Base-by-base conservation (phyloP, 1,140 invertebrate genomes). In the Penaeus indicus region DNA sequence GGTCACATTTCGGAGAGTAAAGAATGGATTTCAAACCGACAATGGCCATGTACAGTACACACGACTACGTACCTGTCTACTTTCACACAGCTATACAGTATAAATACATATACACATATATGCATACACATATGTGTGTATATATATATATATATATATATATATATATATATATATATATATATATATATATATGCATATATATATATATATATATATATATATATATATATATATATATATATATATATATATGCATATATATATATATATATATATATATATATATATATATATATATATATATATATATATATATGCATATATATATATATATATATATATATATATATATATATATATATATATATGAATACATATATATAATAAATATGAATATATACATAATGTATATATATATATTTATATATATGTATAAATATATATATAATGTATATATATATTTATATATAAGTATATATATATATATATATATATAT, bases 251-350 rank as follows among this genome's bases (percentile, higher is more conserved):
- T n/a, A 54, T 62, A n/a, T 38, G 22, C 13, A 22, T 25, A 27
- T 64, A 25, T 62, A 82, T 61, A 61, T 64, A 82, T 78, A 78
- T 78, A 78, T 82, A 82, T 82, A 82, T 64, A 82, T 82, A 82
- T 82, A 82, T 82, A 63, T 82, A 63, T 64, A 82, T 82, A 82
- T 62, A 82, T 63, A 64, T 63, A 64, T 7, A 63, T 63, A 63
- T 82, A 63, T 82, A 63, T 82, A 62, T 63, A 62, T 82, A 82
- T 82, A 62, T 82, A 82, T 82, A 62, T 3, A 82, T 82, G 32
- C 63, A 81, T 81, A 81, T 54, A 81, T 3, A 77, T 77, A 77
- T 32, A 77, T n/a, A 32, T 77, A 77, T 1, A 32, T 78, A 18
- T 27, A 38, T 16, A 27, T 78, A 78, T 27, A 38, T 78, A 21